Evolutionary conservation across 2,113 vertebrate genomes (phyloP), one percentile per base, ranked within the genome.

Genomic region (Malaclemys terrapin): DNA sequence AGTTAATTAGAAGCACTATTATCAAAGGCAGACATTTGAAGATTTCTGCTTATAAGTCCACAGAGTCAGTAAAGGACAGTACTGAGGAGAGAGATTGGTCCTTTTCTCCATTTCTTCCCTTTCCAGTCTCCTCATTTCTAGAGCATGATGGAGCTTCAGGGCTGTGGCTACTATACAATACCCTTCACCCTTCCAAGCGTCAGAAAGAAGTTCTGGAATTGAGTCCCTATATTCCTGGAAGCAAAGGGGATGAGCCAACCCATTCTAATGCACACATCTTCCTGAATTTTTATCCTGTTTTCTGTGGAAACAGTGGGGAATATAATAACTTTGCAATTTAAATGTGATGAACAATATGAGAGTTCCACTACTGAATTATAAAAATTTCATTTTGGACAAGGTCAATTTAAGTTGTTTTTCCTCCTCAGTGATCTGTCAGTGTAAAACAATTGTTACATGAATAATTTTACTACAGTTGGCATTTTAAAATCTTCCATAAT

Each of bases 371-470:
- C 78, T 79, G 89, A 97, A 93, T 80, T 47, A 17, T 19, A 82
- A 35, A 5, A 83, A 81, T 59, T 92, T 86, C 81, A 35, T n/a
- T 94, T 91, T 91, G 52, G 79, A 87, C 65, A 84, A 91, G 83
- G 89, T 89, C 52, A 52, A 87, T 96, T 94, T 82, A 88, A 93
- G 57, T 50, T 92, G 7, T 80, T 94, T 97, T 97, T 97, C 85
- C 89, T 94, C 72, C 79, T 91, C 94, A 91, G 38, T 82, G 72
- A 69, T 90, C 79, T 90, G 50, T 88, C 86, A 80, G 19, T 65
- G 69, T 80, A 93, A 96, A 97, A 94, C 57, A 89, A 80, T 69
- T 0, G 0, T 88, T 85, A 93, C 76, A 88, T 85, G 79, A 62
- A 75, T 80, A 54, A 69, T 87, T 79, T 97, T 91, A 89, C 69